phyloP scores from a whole-genome alignment of 2,797 vertebrate species.

The Salmo trutta region DNA sequence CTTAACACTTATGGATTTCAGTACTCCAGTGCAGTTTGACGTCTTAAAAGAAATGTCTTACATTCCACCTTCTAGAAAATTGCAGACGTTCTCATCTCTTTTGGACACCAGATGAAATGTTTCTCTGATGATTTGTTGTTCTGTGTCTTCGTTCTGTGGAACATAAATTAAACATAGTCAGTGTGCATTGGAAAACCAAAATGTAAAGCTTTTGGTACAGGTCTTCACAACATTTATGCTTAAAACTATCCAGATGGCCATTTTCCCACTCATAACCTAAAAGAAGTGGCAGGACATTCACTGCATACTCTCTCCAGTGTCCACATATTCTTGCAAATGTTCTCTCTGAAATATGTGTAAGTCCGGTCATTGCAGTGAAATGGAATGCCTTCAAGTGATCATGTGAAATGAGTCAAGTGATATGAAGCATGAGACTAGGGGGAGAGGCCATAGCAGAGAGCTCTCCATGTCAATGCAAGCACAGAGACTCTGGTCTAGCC shows the following conservation, averaged over 20 bases:
- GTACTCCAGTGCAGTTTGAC: background rate
- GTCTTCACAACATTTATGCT: background rate
- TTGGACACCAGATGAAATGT: conserved; percentile 98
- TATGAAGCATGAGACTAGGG: conserved; percentile 34
- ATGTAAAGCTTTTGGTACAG: background rate
- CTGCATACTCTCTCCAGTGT: background rate
- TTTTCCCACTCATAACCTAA: background rate
- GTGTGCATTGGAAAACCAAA: background rate
- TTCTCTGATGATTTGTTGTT: conserved; percentile 98
- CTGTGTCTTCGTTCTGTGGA: conserved; percentile 92
- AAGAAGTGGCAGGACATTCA: background rate
- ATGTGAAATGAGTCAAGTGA: conserved; percentile 53
- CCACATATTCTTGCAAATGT: background rate
- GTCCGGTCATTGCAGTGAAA: conserved; percentile 37
- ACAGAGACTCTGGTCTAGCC: background rate
- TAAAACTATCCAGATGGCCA: background rate
- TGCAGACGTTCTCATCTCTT: conserved; percentile 97
- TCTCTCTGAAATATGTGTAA: background rate
- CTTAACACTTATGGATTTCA: background rate
- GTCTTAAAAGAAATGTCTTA: conserved; percentile 75
- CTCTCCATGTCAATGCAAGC: background rate
- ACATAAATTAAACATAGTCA: background rate
- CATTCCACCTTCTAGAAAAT: conserved; percentile 98
- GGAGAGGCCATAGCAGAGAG: background rate
- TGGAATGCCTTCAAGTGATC: background rate